Base-by-base conservation (phyloP, 2,888 invertebrate genomes). In the Drosophila neutralis region DNA sequence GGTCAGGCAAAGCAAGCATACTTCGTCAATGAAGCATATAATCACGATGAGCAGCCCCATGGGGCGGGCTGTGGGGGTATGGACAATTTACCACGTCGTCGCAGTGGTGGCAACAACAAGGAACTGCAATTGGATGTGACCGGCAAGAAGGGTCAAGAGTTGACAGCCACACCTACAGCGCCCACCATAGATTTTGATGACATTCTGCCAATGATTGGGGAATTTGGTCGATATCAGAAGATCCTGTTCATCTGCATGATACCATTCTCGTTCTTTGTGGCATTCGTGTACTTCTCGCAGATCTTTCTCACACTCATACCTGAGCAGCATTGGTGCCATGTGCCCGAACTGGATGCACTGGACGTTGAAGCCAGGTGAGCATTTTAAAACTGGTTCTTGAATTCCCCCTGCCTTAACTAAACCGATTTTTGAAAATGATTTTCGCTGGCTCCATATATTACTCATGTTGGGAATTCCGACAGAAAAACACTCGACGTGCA, bases 251-350 rank as follows among this genome's bases (percentile, higher is more conserved):
- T 97, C 15, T 91, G 96, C 81, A 97, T 97, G 96, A 96, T 97
- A 68, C 98, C 98, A 0, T 98, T 97, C 91, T 95, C 97, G 15
- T 97, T 96, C 93, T 97, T 97, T 90, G 97, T 97, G 38, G 96
- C 97, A 1, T 97, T 97, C 93, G 97, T 97, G 8, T 97, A 98
- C 92, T 98, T 98, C 92, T 95, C 97, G 36, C 97, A 98, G 94
- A 97, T 98, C 66, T 98, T 98, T 90, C 96, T 97, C 92, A 97
- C 97, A 0, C 92, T 97, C 1, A 95, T 95, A 70, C 97, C 97
- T 0, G 97, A 97, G 70, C 94, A 96, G 78, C 96, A 97, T 91
- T 97, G 97, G 97, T 98, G 98, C 87, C 94, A 94, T 93, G 94
- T 97, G 7, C 97, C 97, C 0, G 96, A 96, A 90, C 91, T 97